Evolutionary conservation across 2,797 vertebrate genomes (phyloP).

Genomic region (Hemibagrus guttatus): DNA sequence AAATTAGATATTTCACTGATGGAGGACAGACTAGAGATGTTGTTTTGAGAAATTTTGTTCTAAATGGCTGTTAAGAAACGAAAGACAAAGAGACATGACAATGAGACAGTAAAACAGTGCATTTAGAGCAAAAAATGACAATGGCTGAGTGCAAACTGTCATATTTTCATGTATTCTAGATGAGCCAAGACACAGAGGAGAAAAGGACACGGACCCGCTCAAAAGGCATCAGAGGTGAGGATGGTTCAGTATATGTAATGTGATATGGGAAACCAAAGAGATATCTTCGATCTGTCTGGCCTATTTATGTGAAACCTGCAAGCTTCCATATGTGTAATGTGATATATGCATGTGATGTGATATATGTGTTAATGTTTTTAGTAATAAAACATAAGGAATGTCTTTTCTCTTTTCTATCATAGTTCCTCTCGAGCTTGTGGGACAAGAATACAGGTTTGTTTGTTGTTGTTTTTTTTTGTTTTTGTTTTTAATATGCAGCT

Average conservation of each 20-base stretch:
- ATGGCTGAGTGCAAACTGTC: neutral
- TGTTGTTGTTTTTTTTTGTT: neutral
- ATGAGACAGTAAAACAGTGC: neutral
- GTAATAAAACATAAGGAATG: neutral
- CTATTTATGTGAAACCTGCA: slow-evolving; percentile 25
- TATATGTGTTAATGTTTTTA: slow-evolving; percentile 13
- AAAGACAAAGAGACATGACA: neutral
- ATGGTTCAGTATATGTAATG: slow-evolving; percentile 6
- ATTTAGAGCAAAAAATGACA: neutral
- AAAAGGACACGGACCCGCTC: slow-evolving; percentile 91
- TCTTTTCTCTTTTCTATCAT: slow-evolving; percentile 31
- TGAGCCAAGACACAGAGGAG: slow-evolving; percentile 92
- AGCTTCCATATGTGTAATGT: slow-evolving; percentile 8
- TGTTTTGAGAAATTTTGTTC: neutral
- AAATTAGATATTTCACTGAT: slow-evolving; percentile 34
- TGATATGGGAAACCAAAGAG: neutral
- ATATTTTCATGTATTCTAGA: slow-evolving; percentile 70
- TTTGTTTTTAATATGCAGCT: neutral
- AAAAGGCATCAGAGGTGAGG: slow-evolving; percentile 89
- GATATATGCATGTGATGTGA: slow-evolving; percentile 13
- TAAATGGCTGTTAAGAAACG: neutral
- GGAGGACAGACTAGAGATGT: slow-evolving; percentile 6
- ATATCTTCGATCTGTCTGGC: slow-evolving; percentile 18
- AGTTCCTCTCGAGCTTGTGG: slow-evolving; percentile 83
- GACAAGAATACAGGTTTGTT: slow-evolving; percentile 89